A percentile compares a stretch with the other conserved stretches of the same genome.
phyloP scores from a whole-genome alignment of 2,797 vertebrate genomes.

The Sarcophilus harrisii region DNA sequence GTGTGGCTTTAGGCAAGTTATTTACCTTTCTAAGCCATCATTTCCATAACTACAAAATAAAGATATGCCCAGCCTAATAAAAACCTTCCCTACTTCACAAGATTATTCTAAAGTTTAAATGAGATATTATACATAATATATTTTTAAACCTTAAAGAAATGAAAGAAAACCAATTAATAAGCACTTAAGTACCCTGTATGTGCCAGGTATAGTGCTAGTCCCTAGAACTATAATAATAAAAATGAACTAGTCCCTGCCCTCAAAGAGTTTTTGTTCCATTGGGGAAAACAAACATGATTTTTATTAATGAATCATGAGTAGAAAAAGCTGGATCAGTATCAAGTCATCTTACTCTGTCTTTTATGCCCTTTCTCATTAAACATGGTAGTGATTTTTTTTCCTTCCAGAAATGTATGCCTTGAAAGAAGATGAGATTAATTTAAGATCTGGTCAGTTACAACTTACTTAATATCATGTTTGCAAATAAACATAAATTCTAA shows the following conservation, averaged over 20 bases:
- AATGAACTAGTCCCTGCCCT: neutral
- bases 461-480: neutral
- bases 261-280: neutral
- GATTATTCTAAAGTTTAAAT: too few relatives aligned
- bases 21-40: neutral
- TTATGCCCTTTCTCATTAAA: neutral
- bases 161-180: accelerated
- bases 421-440: neutral
- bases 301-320: neutral
- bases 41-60: neutral
- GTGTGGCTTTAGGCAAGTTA: neutral
- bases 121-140: accelerated
- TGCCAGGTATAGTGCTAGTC: neutral
- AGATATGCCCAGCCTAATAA: neutral
- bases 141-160: accelerated
- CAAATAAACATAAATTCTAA: neutral
- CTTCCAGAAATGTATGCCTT: neutral
- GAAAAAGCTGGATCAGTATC: too few relatives aligned
- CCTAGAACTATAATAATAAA: neutral
- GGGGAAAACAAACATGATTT: neutral
- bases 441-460: neutral
- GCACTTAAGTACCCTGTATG: neutral
- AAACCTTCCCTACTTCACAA: neutral
- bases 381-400: neutral
- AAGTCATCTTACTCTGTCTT: neutral